phyloP scores from a whole-genome alignment of 2,113 vertebrate genomes.

The Sitta europaea region DNA sequence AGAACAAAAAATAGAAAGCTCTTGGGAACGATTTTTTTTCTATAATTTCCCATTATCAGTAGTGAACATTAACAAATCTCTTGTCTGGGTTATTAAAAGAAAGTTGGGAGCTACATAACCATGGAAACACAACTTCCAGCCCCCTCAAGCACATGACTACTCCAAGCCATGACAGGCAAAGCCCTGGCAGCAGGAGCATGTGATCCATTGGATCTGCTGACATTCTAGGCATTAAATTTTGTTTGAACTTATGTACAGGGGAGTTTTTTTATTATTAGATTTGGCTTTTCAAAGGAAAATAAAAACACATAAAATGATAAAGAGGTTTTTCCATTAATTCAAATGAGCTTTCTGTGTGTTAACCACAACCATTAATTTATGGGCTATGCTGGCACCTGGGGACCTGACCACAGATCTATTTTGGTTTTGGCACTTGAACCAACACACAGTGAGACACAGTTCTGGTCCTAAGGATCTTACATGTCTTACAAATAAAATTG shows the following conservation, averaged over 20 bases:
- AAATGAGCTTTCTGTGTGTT: background rate
- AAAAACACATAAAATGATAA: background rate
- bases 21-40: background rate
- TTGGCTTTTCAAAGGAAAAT: background rate
- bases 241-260: background rate
- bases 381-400: background rate
- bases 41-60: background rate
- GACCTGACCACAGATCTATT: background rate
- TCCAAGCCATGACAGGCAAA: background rate
- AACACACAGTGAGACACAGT: background rate
- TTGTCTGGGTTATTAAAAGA: slow-evolving; percentile 54
- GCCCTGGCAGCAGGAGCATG: background rate
- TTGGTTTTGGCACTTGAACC: background rate
- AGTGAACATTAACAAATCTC: slow-evolving; percentile 23
- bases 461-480: background rate
- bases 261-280: background rate
- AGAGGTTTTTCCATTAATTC: background rate
- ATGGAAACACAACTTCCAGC: slow-evolving; percentile 50
- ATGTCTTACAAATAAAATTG: background rate
- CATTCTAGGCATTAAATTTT: background rate
- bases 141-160: slow-evolving; percentile 31
- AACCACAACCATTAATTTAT: background rate
- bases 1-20: background rate
- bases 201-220: background rate
- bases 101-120: slow-evolving; percentile 28